Conservation (phyloP, 64 coral and sea anemone genomes). For the Montipora sp. region DNA sequence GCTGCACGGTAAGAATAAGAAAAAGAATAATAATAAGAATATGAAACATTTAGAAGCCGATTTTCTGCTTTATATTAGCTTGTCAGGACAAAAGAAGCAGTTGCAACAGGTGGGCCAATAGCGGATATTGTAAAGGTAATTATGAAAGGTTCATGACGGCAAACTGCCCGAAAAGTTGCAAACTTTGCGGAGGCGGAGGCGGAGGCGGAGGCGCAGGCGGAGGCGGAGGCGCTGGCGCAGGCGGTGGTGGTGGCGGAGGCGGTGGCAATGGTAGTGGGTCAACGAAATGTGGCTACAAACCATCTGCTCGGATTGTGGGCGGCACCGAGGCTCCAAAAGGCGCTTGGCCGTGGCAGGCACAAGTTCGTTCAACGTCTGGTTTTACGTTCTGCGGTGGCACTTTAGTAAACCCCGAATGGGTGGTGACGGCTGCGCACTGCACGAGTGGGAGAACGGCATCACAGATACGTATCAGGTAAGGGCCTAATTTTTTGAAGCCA, state of each 20-base stretch:
- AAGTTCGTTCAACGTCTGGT: conserved; percentile 32
- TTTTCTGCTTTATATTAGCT: background rate
- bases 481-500: no score
- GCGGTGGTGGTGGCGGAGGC: background rate
- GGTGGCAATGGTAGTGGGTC: background rate
- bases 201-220: background rate
- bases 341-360: conserved; percentile 81
- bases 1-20: no score
- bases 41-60: no score
- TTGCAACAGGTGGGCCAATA: background rate
- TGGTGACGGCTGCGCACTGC: conserved; percentile 78
- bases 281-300: conserved; percentile 62
- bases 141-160: conserved; percentile 28
- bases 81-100: conserved; percentile 7
- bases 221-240: no score
- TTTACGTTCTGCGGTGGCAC: conserved; percentile 76
- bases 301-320: conserved; percentile 69
- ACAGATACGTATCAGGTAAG: conserved; percentile 37
- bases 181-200: conserved; percentile 23
- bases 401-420: conserved; percentile 58
- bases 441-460: background rate
- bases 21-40: no score
- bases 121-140: conserved; percentile 32
- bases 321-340: conserved; percentile 62
- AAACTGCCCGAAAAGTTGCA: conserved; percentile 60